Conservation (phyloP, 2,888 invertebrate genomes). For the Syritta pipiens region DNA sequence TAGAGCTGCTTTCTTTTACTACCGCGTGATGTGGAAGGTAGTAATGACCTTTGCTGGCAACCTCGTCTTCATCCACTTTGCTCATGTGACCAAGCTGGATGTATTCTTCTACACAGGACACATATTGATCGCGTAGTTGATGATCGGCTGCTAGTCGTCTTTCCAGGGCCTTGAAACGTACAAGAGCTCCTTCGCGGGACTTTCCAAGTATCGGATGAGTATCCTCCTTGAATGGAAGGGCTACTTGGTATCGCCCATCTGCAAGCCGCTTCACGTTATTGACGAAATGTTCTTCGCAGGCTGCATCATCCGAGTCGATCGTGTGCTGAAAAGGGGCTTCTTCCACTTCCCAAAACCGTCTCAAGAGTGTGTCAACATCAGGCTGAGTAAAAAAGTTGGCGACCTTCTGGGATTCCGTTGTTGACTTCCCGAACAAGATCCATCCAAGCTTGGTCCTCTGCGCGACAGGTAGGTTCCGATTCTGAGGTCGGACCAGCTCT, state of each 20-base stretch:
- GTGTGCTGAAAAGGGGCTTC: too few relatives aligned
- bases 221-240: too few relatives aligned
- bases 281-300: too few relatives aligned
- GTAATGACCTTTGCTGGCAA: conserved; percentile 1
- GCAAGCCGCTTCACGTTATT: too few relatives aligned
- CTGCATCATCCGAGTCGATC: too few relatives aligned
- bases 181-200: conserved; percentile 3
- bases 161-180: neutral
- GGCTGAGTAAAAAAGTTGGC: too few relatives aligned
- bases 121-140: neutral
- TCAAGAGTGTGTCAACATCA: too few relatives aligned
- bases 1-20: neutral
- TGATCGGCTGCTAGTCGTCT: neutral
- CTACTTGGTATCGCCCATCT: too few relatives aligned
- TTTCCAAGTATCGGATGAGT: neutral
- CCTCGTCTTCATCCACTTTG: neutral
- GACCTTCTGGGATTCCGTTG: too few relatives aligned
- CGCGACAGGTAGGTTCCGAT: neutral
- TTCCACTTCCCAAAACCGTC: too few relatives aligned
- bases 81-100: neutral
- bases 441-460: conserved; percentile 6
- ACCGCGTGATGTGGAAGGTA: conserved; percentile 8
- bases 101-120: conserved; percentile 3
- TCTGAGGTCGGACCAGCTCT: neutral
- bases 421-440: too few relatives aligned